These are phyloP conservation scores for Drosophila ustulata DNA, from an alignment of 2,888 invertebrate species.

Conservation along the genomic window DNA sequence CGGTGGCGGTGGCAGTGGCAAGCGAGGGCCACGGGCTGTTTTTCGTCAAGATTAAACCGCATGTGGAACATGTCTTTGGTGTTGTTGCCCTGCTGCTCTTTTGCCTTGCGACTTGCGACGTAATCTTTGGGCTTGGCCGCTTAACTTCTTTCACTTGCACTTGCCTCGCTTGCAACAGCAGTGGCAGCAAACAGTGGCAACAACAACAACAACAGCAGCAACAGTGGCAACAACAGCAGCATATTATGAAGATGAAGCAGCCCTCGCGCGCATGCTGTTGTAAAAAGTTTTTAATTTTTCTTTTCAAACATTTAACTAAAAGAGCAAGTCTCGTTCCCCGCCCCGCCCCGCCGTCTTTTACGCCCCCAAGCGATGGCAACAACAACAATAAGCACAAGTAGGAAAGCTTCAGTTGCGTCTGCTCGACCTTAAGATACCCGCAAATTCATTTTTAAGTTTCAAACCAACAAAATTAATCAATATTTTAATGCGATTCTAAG, in stretches of 20 bases:
- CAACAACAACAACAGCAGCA: constrained; percentile 17
- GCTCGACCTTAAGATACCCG: neutral
- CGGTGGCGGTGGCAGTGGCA: neutral
- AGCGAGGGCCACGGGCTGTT: constrained; percentile 38
- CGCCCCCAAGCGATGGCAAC: constrained; percentile 34
- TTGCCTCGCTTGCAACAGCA: constrained; percentile 48
- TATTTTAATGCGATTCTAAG: too few relatives aligned
- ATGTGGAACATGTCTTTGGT: constrained; percentile 48
- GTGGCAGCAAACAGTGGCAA: constrained; percentile 2
- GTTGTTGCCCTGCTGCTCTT: constrained; percentile 16
- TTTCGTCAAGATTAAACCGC: constrained; percentile 59
- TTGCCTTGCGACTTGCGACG: constrained; percentile 23
- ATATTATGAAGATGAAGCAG: constrained; percentile 35
- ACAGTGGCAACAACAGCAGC: constrained; percentile 8
- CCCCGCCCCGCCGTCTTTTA: neutral
- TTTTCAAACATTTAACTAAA: constrained; percentile 81
- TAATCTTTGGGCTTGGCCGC: constrained; percentile 69
- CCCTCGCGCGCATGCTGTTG: constrained; percentile 72
- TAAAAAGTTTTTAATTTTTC: constrained; percentile 81
- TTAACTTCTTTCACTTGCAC: constrained; percentile 77
- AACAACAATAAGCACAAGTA: constrained; percentile 15
- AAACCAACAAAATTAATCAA: neutral
- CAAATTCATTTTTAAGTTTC: neutral
- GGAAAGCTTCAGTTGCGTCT: neutral
- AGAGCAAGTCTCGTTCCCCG: constrained; percentile 65